Evolutionary conservation across 2,113 vertebrate genomes (phyloP), one percentile per base, ranked within the genome.

Genomic region (Patagioenas fasciata): DNA sequence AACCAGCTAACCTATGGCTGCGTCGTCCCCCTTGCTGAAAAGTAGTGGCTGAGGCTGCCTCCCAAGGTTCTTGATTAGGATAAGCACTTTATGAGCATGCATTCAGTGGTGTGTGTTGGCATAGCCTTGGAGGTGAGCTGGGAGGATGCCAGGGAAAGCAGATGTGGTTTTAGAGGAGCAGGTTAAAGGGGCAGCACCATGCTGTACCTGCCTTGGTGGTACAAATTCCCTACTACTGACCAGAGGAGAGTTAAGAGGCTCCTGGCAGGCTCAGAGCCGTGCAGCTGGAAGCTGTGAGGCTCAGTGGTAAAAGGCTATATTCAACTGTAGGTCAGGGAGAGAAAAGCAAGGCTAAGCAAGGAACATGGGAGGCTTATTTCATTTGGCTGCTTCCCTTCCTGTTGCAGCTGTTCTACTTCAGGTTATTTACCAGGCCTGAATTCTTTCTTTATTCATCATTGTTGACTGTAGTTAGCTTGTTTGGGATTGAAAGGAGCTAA

Each of bases 361-460:
- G 77, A 93, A 84, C 64, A 84, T 53, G 65, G 88, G 70, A 93
- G 20, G 80, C 91, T 95, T 93, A 88, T 92, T 95, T 97, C 86
- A 84, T 73, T 93, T 86, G 91, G 64, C 85, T 92, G 72, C 77
- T 94, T 91, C 72, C 34, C 34, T 90, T 91, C 47, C 75, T 28
- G 5, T 57, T 91, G 88, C 92, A 96, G 85, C 95, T 95, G 80
- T 92, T 95, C 85, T 95, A 92, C 92, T 95, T 92, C 92, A 93
- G 80, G 86, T 96, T 95, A 89, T 97, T 97, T 91, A 96, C 72
- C 72, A 93, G 91, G 72, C 64, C 72, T 86, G 69, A 93, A 91
- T 92, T 78, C 86, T 89, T 94, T 73, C 85, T 92, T 93, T 95
- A 73, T 94, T 94, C 38, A 11, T 74, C 75, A 71, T 56, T 86